Base-by-base conservation (phyloP, 2,888 invertebrate species). In the Panzeria rudis region DNA sequence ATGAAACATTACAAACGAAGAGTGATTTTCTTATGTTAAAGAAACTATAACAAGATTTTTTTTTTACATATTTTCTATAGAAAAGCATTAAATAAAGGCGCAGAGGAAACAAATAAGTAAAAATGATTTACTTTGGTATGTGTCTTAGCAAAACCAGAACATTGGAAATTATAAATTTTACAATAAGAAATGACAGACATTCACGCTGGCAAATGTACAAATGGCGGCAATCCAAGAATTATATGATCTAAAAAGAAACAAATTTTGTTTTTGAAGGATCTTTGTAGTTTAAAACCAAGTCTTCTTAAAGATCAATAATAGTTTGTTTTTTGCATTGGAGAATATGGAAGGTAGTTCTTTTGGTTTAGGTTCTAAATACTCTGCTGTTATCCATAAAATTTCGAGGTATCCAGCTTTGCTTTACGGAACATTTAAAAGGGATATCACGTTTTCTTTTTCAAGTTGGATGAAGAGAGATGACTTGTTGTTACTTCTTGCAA, bases 161-260 rank as follows among this genome's bases (percentile, higher is more conserved):
- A 56, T 64, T 78, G 56, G 73, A 78, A 79, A 76, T 84, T 64
- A 84, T 84, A 75, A 64, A 75, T 79, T 84, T 20, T 41, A 41
- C 50, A 56, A 69, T 8, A 69, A 59, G 32, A 59, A 71, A 35
- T 79, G 56, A 41, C 61, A 79, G 68, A 62, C 44, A 69, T 78
- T 56, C 47, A 47, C 62, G 44, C 78, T 64, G 73, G 44, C 71
- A 79, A 78, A 56, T 52, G 17, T 64, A 13, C 29, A 35, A 17
- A 52, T 15, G 41, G 11, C n/a, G 13, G n/a, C 15, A 15, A 15
- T 62, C 7, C 20, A 41, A 38, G 20, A 61, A 17, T 61, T 61
- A 35, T 35, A 6, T 3, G 25, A 20, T 35, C 8, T n/a, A n/a
- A 56, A 25, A 29, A 29, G 6, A 25, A n/a, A 29, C 29, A 13